Conservation (phyloP, 2,113 vertebrate species). For the Spheniscus mendiculus region DNA sequence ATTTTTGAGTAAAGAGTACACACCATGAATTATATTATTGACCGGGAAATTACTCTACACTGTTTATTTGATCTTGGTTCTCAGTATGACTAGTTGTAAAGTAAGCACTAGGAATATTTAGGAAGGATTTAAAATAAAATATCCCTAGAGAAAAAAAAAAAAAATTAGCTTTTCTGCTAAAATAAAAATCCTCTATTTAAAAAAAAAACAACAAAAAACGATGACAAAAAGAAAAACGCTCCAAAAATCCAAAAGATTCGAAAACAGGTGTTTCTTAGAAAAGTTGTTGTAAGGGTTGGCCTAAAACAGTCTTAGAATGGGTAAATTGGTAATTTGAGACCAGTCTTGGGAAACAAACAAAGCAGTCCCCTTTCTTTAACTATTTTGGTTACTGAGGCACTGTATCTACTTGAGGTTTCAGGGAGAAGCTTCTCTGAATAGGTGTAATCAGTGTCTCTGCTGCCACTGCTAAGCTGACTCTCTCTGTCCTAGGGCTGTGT, state of each 20-base stretch:
- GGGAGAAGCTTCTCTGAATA: background rate
- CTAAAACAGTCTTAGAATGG: background rate
- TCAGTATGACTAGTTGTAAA: background rate
- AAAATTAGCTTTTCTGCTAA: background rate
- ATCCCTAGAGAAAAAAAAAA: background rate
- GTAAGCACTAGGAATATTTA: background rate
- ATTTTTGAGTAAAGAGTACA: background rate
- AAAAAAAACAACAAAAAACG: background rate
- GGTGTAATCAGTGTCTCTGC: background rate
- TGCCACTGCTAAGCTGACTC: background rate
- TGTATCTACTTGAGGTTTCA: background rate
- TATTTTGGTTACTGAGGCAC: background rate
- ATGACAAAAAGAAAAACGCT: too few relatives aligned
- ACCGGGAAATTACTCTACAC: background rate
- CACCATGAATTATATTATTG: background rate
- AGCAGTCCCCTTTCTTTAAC: background rate
- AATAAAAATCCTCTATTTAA: background rate
- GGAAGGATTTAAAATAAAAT: background rate
- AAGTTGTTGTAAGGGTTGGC: background rate
- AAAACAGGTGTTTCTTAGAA: background rate
- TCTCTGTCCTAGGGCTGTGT: background rate
- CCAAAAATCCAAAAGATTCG: accelerated
- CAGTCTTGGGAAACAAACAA: accelerated
- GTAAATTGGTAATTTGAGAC: background rate
- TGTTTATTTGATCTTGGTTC: background rate